Evolutionary conservation across 30 jellyfish, hydroid and myxozoan genomes (phyloP), one percentile per base, ranked within the genome.

Genomic region (Euphysa ruthae): DNA sequence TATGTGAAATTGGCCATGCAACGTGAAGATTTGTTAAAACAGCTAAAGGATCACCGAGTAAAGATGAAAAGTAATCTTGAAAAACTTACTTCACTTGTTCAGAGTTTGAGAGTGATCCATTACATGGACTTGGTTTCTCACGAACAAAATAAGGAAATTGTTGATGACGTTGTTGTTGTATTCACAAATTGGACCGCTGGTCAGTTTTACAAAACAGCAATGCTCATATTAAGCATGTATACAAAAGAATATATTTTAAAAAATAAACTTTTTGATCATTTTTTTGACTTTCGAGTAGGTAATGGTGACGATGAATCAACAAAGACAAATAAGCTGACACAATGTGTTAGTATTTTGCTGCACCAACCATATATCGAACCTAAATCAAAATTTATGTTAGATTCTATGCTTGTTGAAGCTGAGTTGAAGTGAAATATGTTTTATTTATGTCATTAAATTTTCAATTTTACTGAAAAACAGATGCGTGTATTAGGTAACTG

Each of bases 301-400:
- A 50, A 43, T n/a, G 0, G 16, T 6, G 63, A 32, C 18, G 74
- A 64, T 33, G 33, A 58, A 0, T 43, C 46, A 0, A 24, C 28
- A 10, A 72, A 54, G n/a, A 35, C 64, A 21, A 35, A 38, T 1
- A 44, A 42, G 32, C 23, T 44, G 32, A 35, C 93, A 1, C 73
- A 72, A 10, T 58, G 61, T 14, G 32, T 80, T n/a, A 70, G 83
- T 0, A 34, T 81, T 34, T 88, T 94, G 97, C 74, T 88, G 15
- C 97, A 88, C 61, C 93, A 88, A 38, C 97, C 97, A 1, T 80
- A 66, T 62, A 31, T 88, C 14, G 81, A 49, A 27, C 93, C 70
- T 6, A 58, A 46, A 20, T 43, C 58, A 20, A 68, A 54, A 18
- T n/a, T 43, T 14, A n/a, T 44, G 44, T 75, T 88, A 2, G 91